Evolutionary conservation across 2,888 invertebrate genomes (phyloP).

Genomic region (Rhamphomyia laevipes): DNA sequence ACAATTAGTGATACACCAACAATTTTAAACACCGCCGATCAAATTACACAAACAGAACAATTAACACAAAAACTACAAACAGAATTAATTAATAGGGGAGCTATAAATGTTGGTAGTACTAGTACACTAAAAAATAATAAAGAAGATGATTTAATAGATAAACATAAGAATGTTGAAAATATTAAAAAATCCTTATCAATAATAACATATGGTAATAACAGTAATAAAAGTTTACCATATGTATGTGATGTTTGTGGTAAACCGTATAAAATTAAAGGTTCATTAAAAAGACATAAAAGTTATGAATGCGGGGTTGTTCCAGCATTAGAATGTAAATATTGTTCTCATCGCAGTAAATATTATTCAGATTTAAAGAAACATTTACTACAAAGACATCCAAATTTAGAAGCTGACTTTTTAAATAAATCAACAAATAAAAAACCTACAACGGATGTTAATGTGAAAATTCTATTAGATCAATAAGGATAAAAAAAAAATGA

Average conservation of each 20-base stretch:
- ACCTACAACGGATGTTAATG: too few species aligned
- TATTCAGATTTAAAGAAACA: constrained; percentile 36
- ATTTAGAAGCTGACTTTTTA: constrained; percentile 17
- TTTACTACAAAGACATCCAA: constrained; percentile 31
- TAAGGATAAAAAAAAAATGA: too few species aligned
- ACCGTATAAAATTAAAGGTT: constrained; percentile 69
- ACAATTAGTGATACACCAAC: not conserved
- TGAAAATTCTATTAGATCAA: too few species aligned
- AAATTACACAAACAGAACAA: not conserved
- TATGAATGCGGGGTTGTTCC: constrained; percentile 51
- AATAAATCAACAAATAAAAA: not conserved
- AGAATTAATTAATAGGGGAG: not conserved
- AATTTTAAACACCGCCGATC: not conserved
- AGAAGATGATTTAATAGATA: not conserved
- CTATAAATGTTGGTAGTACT: not conserved
- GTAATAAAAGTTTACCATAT: constrained; percentile 29
- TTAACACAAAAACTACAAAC: not conserved
- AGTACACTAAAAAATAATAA: not conserved
- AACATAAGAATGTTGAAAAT: not conserved
- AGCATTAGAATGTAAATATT: constrained; percentile 30
- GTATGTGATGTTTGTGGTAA: constrained; percentile 66
- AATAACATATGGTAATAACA: constrained; percentile 10
- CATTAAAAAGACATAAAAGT: constrained; percentile 61
- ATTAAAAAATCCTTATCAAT: constrained; percentile 1
- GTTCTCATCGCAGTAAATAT: constrained; percentile 37